Evolutionary conservation across 2,797 vertebrate species (phyloP).

Genomic region (Tachyglossus aculeatus): DNA sequence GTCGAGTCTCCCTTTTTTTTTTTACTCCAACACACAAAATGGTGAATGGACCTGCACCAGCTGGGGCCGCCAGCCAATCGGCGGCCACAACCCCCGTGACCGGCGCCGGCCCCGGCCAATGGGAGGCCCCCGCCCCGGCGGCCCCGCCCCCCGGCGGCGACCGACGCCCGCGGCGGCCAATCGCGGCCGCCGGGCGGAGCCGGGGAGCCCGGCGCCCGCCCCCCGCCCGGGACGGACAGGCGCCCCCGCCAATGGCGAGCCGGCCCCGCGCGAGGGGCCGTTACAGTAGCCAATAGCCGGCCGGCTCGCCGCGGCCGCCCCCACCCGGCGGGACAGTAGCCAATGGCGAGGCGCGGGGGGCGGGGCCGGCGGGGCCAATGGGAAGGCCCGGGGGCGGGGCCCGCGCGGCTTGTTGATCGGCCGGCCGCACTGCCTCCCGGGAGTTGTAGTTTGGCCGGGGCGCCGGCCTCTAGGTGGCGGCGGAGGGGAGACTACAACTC

Average conservation of each 20-base stretch:
- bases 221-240: conserved; percentile 23
- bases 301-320: conserved; percentile 64
- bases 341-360: conserved; percentile 73
- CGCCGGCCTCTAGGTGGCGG: conserved; percentile 30
- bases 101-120: conserved; percentile 79
- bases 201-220: conserved; percentile 26
- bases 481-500: conserved; percentile 62
- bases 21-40: conserved; percentile 98
- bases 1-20: conserved; percentile 76
- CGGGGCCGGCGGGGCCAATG: conserved; percentile 40
- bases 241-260: conserved; percentile 4
- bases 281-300: conserved; percentile 82
- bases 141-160: conserved; percentile 61
- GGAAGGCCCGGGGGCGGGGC: conserved; percentile 61
- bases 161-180: conserved; percentile 33
- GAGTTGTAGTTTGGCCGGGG: conserved; percentile 56
- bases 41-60: conserved; percentile 98
- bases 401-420: conserved; percentile 79
- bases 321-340: conserved; percentile 80
- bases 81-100: conserved; percentile 76
- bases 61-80: conserved; percentile 86
- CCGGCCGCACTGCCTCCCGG: conserved; percentile 63
- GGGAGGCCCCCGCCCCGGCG: neutral
- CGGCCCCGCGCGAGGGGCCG: conserved; percentile 65
- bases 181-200: conserved; percentile 56